Base-by-base conservation (phyloP, 2,797 vertebrate genomes). In the Enteromius fasciolatus region DNA sequence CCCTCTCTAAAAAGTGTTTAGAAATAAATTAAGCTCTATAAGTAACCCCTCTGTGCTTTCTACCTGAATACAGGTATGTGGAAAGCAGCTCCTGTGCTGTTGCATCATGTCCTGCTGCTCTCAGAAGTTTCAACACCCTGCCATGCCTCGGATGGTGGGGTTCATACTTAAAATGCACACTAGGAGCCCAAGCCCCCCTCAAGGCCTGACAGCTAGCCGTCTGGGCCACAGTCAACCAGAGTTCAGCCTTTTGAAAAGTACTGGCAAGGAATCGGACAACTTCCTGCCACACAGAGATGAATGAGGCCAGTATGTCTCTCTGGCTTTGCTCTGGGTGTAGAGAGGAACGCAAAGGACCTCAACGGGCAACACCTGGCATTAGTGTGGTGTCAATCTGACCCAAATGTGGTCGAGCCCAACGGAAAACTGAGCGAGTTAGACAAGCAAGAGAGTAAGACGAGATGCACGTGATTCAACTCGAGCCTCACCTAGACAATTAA, bases 241-340 rank as follows among this genome's bases (percentile, higher is more conserved):
- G 89, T 88, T 90, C 89, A 90, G 84, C 50, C 79, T 75, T 89
- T 85, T 89, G 87, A 89, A 89, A 84, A 80, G 59, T 80, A 61
- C 84, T 88, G 87, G 87, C 85, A 85, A 75, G 23, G 68, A 76
- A 85, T 64, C 76, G 84, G 79, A 84, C 28, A 70, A 48, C 83
- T 85, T 88, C 87, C 87, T 82, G 76, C 83, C 84, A 88, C 83
- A 84, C 69, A 63, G 70, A 74, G 68, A 80, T 85, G 84, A 85
- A 85, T 85, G 82, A 86, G 86, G 76, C 81, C 85, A 84, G 69
- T 77, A 59, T 80, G 83, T 85, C 83, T 82, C 81, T 81, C 54
- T 63, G 69, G 31, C 73, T 66, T n/a, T 78, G 67, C 33, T 50
- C 69, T 63, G 59, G 28, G 74, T 72, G 69, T 77, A 80, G 81